phyloP scores from a whole-genome alignment of 1,140 invertebrate genomes.

The Lordiphosa mommai region DNA sequence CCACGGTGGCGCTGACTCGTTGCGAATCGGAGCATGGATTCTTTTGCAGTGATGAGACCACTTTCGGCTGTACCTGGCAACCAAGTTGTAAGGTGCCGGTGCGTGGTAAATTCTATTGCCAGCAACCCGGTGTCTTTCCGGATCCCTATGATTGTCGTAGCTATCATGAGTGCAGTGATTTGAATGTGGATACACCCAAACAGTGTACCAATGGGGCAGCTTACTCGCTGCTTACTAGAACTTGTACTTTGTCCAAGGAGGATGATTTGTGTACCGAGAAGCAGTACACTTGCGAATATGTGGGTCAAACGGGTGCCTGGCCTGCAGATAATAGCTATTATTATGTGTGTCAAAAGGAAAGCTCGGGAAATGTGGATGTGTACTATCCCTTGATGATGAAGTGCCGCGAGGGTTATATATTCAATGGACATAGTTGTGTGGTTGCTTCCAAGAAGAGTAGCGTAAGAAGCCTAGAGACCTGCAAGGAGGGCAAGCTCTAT shows the following conservation, averaged over 20 bases:
- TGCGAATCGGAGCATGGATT: conserved; percentile 51
- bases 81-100: conserved; percentile 41
- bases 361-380: neutral
- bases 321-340: conserved; percentile 55
- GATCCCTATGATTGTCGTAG: conserved; percentile 77
- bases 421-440: conserved; percentile 43
- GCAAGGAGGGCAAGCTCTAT: conserved; percentile 1
- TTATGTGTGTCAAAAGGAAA: conserved; percentile 62
- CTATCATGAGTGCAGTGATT: conserved; percentile 71
- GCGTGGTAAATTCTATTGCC: conserved; percentile 61
- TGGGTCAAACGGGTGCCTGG: conserved; percentile 60
- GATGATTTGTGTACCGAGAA: conserved; percentile 36
- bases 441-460: neutral
- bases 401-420: conserved; percentile 49
- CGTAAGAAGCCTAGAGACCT: neutral
- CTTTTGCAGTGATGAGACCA: conserved; percentile 63
- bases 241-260: conserved; percentile 42
- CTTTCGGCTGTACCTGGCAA: conserved; percentile 56
- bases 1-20: conserved; percentile 37
- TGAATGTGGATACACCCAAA: conserved; percentile 33
- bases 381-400: conserved; percentile 62
- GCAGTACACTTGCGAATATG: conserved; percentile 51
- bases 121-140: conserved; percentile 63
- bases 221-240: conserved; percentile 39
- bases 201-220: conserved; percentile 53